Evolutionary conservation across 2,113 vertebrate genomes (phyloP), one percentile per base, ranked within the genome.

Genomic region (Grammomys surdaster): DNA sequence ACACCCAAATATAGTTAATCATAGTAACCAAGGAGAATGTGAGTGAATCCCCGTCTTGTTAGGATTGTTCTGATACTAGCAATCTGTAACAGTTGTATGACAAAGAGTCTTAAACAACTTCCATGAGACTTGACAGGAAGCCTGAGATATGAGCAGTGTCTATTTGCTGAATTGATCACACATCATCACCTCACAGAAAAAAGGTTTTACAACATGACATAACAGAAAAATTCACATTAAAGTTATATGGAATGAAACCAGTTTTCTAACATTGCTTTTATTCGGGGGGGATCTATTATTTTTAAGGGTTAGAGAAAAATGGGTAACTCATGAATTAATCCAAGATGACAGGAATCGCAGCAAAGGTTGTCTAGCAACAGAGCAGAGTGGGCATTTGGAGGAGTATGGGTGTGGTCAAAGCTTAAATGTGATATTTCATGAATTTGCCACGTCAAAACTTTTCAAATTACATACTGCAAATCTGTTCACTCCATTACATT

Each of bases 11-110:
- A n/a, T 92, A 56, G 76, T 36, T 80, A 93, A 94, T 95, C 96
- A 97, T 97, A 56, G 88, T 95, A 97, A 96, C 58, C 92, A 77
- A 95, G 51, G 78, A 48, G 96, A 97, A 97, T 67, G 81, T 67
- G 85, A 96, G 56, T 96, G 97, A 96, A 98, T 95, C 73, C 95
- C 43, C 88, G 17, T 95, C 97, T 77, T 96, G 24, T 94, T 77
- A 51, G 48, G 91, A n/a, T 91, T 70, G 77, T 85, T 98, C 75
- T 91, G 92, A 97, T 96, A 43, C 51, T 96, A 78, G 31, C 89
- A 76, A 95, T 97, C 70, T 96, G 5, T 90, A 72, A 85, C 67
- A 80, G 58, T 60, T 77, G 70, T 60, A 48, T 85, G 87, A 77
- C 24, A 5, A 72, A 94, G 43, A 58, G 56, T 96, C 93, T 95